Evolutionary conservation across 2,113 vertebrate genomes (phyloP).

Genomic region (Arothron firmamentum): DNA sequence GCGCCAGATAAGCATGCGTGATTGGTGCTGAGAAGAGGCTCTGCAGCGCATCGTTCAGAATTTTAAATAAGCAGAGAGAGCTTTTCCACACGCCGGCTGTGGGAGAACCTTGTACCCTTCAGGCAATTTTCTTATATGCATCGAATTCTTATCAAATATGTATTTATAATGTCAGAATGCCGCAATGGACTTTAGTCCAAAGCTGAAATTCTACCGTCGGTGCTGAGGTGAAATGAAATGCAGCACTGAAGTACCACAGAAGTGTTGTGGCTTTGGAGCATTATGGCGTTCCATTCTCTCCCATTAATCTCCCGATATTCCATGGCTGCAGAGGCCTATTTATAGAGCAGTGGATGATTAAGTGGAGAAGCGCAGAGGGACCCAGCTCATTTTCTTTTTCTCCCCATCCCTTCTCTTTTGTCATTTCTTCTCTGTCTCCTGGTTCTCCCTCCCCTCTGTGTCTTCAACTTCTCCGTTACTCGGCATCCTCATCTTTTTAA

Average conservation of each 20-base stretch:
- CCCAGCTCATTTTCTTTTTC: constrained; percentile 62
- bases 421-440: constrained; percentile 29
- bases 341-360: constrained; percentile 69
- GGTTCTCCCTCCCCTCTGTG: constrained; percentile 12
- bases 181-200: constrained; percentile 4
- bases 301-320: constrained; percentile 72
- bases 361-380: constrained; percentile 62
- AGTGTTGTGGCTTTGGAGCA: constrained; percentile 46
- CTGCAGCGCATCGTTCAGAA: constrained; percentile 30
- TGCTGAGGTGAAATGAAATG: constrained; percentile 42
- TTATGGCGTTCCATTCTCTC: constrained; percentile 54
- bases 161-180: too few species aligned
- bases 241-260: constrained; percentile 32
- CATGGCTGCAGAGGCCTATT: constrained; percentile 62
- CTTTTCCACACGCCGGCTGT: constrained; percentile 12
- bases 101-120: constrained; percentile 11
- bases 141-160: too few species aligned
- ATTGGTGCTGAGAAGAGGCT: constrained; percentile 35
- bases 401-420: constrained; percentile 28
- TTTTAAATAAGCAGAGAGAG: constrained; percentile 25
- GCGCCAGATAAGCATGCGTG: constrained; percentile 31
- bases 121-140: constrained; percentile 1
- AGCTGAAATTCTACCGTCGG: constrained; percentile 14
- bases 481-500: constrained; percentile 17
- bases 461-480: constrained; percentile 25